Percentiles rank a stretch among this genome's conserved stretches.
These are phyloP conservation scores for Tetramorium alpestre DNA, from an alignment of 1,140 invertebrate genomes.

Conservation along the genomic window DNA sequence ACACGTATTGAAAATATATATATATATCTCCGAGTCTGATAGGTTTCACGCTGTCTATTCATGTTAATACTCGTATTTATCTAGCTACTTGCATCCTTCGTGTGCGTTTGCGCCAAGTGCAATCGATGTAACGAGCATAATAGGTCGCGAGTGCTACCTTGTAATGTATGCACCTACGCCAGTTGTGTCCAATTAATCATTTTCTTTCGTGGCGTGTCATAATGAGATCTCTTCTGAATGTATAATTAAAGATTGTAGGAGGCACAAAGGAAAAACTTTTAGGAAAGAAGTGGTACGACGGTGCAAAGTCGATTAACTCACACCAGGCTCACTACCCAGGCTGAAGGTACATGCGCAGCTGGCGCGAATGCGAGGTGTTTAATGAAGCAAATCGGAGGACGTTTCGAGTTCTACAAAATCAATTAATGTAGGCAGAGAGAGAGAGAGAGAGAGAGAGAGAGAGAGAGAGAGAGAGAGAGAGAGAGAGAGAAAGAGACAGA, in stretches of 20 bases:
- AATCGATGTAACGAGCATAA: constrained; percentile 56
- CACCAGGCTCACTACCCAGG: not conserved
- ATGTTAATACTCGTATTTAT: constrained; percentile 20
- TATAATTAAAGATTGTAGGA: constrained; percentile 49
- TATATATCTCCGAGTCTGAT: not conserved
- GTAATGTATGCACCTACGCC: constrained; percentile 38
- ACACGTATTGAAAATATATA: too few relatives aligned
- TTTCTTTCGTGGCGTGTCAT: constrained; percentile 45
- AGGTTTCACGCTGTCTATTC: not conserved
- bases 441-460: not conserved
- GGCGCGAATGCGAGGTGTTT: constrained; percentile 58
- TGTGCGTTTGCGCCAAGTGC: constrained; percentile 42
- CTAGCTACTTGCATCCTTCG: not conserved
- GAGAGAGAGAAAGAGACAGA: not conserved
- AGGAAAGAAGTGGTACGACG: constrained; percentile 2
- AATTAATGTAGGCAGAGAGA: constrained; percentile 42
- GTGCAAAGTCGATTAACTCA: constrained; percentile 43
- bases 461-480: not conserved
- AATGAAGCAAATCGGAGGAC: constrained; percentile 58
- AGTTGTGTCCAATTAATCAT: constrained; percentile 50
- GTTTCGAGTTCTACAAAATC: constrained; percentile 16
- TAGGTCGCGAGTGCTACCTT: not conserved
- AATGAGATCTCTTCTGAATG: constrained; percentile 54
- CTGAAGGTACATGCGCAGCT: constrained; percentile 20
- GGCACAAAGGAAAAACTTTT: constrained; percentile 36